Percentiles rank a stretch among this genome's conserved stretches.
Evolutionary conservation across 2,888 invertebrate genomes (phyloP).

Genomic region (Platynereis dumerilii): DNA sequence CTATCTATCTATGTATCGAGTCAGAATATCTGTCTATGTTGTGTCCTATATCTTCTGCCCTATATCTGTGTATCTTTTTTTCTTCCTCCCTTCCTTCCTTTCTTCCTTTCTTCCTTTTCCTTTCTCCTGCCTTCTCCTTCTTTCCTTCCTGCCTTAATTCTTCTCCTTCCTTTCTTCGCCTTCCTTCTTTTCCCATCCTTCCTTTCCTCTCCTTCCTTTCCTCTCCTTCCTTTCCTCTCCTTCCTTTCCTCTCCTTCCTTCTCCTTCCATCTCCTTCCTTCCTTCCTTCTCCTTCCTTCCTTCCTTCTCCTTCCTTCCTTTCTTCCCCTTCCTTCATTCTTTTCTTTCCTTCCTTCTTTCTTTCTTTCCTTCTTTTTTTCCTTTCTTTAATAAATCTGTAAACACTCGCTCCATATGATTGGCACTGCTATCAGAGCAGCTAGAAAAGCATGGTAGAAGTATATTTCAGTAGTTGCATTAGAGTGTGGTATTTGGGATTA

Average conservation of each 20-base stretch:
- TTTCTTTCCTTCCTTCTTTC: not conserved
- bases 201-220: not conserved
- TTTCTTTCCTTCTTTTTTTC: not conserved
- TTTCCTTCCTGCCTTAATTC: not conserved
- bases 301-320: not conserved
- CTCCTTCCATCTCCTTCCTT: not conserved
- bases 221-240: not conserved
- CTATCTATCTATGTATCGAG: too few species aligned
- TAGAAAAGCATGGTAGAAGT: too few species aligned
- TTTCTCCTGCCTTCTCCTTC: too few species aligned
- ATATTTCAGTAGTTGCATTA: too few species aligned
- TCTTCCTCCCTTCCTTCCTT: slow-evolving; percentile 3
- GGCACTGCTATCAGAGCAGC: too few species aligned
- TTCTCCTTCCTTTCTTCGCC: not conserved
- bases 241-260: too few species aligned
- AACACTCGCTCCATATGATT: too few species aligned
- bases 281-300: not conserved
- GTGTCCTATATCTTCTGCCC: too few species aligned
- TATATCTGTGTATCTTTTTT: too few species aligned
- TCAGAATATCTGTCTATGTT: too few species aligned
- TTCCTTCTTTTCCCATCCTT: not conserved
- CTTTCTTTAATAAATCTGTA: too few species aligned
- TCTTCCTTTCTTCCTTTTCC: not conserved
- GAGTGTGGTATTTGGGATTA: too few species aligned
- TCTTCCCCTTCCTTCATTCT: not conserved